A percentile compares a stretch with the other conserved stretches of the same genome.
Evolutionary conservation across 2,797 vertebrate genomes (phyloP).

Genomic region (Platyrinchus mystaceus): DNA sequence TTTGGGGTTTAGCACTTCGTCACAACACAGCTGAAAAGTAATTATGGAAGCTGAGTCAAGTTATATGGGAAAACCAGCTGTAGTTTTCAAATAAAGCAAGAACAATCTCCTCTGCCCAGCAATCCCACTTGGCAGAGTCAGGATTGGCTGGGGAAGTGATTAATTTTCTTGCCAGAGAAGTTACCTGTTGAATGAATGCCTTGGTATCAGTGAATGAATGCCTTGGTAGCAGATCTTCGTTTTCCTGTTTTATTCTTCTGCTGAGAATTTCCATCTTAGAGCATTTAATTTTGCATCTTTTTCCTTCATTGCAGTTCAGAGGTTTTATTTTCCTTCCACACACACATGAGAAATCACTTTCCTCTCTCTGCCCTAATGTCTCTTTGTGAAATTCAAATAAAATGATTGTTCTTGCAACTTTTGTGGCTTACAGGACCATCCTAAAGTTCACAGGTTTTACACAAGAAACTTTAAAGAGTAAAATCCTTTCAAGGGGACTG

Average conservation of each 20-base stretch:
- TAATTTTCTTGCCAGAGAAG: not conserved
- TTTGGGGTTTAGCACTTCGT: not conserved
- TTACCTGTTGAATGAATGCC: not conserved
- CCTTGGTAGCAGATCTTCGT: not conserved
- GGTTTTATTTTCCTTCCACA: not conserved
- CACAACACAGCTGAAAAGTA: not conserved
- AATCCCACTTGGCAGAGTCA: not conserved
- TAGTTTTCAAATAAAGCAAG: not conserved
- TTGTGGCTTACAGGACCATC: not conserved
- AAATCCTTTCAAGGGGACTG: slow-evolving; percentile 10
- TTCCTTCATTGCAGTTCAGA: not conserved
- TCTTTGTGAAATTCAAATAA: slow-evolving; percentile 28
- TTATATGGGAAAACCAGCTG: not conserved
- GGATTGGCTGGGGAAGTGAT: not conserved
- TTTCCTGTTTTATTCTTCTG: not conserved
- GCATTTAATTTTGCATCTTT: not conserved
- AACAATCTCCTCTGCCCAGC: not conserved
- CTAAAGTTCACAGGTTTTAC: slow-evolving; percentile 9
- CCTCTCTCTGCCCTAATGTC: not conserved
- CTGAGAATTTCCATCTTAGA: not conserved
- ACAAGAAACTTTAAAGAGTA: not conserved
- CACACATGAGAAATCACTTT: not conserved
- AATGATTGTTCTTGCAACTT: not conserved
- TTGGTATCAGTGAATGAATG: not conserved
- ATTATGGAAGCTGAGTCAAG: not conserved